Evolutionary conservation across 2,797 vertebrate species (phyloP).

Genomic region (Mallotus villosus): DNA sequence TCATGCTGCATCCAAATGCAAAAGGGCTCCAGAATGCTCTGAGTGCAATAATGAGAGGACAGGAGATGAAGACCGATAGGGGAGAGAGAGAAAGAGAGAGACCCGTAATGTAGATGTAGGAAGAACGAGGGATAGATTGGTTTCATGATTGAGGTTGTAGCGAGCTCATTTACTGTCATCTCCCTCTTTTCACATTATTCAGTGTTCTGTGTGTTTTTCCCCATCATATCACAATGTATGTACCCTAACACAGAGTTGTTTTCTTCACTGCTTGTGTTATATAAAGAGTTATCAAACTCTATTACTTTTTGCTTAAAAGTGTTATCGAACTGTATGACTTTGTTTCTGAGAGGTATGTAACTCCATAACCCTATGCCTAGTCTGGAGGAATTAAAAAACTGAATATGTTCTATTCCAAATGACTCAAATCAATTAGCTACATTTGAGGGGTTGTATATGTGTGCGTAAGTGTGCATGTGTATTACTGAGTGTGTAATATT

Average conservation of each 20-base stretch:
- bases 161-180: conserved; percentile 39
- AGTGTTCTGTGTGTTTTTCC: conserved; percentile 5
- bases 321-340: no score
- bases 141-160: conserved; percentile 61
- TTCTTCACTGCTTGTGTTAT: no score
- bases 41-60: conserved; percentile 37
- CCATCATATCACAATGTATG: no score
- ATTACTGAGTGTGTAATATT: conserved; percentile 39
- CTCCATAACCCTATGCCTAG: conserved; percentile 36
- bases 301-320: no score
- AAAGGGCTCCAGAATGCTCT: conserved; percentile 60
- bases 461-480: conserved; percentile 11
- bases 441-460: conserved; percentile 4
- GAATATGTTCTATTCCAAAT: no score
- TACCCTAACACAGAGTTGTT: no score
- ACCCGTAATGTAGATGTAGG: conserved; percentile 23
- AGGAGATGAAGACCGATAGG: conserved; percentile 55
- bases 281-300: no score
- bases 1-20: conserved; percentile 80
- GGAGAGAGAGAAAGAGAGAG: conserved; percentile 21
- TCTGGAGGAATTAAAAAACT: background rate
- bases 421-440: no score
- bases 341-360: conserved; percentile 40
- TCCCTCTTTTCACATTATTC: conserved; percentile 54
- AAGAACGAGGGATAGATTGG: conserved; percentile 52